These are phyloP conservation scores for Drosophila subquinaria DNA, from an alignment of 2,888 invertebrate species.

Conservation along the genomic window DNA sequence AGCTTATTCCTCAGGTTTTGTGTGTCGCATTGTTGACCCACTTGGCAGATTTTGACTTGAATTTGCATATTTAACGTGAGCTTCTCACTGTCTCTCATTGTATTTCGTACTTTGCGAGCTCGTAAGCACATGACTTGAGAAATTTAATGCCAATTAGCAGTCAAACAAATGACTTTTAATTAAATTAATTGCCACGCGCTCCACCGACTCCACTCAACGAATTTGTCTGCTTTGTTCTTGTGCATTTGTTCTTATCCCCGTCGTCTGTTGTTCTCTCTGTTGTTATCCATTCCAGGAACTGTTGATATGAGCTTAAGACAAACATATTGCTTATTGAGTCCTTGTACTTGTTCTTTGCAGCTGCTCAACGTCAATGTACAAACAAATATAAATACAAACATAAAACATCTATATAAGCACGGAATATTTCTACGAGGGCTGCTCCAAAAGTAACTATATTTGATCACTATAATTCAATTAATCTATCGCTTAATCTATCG, in stretches of 20 bases:
- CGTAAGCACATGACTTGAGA: constrained; percentile 42
- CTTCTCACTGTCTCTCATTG: not conserved
- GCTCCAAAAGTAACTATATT: not conserved
- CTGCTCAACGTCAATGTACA: constrained; percentile 21
- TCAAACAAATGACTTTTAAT: constrained; percentile 65
- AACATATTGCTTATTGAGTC: constrained; percentile 58
- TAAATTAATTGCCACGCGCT: constrained; percentile 63
- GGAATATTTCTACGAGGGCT: constrained; percentile 7
- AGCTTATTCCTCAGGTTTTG: constrained; percentile 18
- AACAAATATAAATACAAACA: constrained; percentile 19
- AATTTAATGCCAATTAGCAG: constrained; percentile 67
- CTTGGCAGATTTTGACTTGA: constrained; percentile 28
- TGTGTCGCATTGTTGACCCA: constrained; percentile 29
- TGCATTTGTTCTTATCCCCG: constrained; percentile 7
- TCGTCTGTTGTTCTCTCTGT: not conserved
- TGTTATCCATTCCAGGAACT: constrained; percentile 4
- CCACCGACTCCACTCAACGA: not conserved
- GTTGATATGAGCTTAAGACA: constrained; percentile 55
- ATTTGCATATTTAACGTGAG: constrained; percentile 48
- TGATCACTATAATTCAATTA: not conserved
- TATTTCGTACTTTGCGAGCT: constrained; percentile 5
- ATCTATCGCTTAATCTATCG: not conserved
- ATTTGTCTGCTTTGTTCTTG: constrained; percentile 7
- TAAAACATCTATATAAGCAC: not conserved
- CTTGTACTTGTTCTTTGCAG: constrained; percentile 28